Conservation (phyloP, 2,888 invertebrate genomes). For the Dorcus parallelipipedus region DNA sequence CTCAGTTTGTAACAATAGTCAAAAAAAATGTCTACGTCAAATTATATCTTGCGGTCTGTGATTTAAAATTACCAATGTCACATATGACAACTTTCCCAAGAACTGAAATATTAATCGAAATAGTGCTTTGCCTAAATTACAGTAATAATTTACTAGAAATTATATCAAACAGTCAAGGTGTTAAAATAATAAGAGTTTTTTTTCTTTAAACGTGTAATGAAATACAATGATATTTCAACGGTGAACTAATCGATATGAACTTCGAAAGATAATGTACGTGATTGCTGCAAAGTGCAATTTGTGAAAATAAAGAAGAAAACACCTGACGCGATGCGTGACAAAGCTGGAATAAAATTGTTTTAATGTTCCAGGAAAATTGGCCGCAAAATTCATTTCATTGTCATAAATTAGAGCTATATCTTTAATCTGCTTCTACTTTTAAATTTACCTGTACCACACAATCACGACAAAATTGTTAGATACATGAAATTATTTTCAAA, state of each 20-base stretch:
- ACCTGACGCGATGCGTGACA: slow-evolving; percentile 17
- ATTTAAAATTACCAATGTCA: neutral
- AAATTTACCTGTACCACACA: slow-evolving; percentile 9
- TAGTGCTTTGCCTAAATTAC: neutral
- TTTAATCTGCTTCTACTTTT: slow-evolving; percentile 14
- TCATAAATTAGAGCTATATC: slow-evolving; percentile 18
- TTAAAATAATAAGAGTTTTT: neutral
- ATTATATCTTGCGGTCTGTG: neutral
- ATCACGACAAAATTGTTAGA: slow-evolving; percentile 6
- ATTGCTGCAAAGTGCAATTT: slow-evolving; percentile 9
- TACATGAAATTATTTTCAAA: neutral
- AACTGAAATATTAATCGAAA: neutral
- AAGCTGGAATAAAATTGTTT: slow-evolving; percentile 18
- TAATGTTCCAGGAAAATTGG: slow-evolving; percentile 20
- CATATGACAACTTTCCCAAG: slow-evolving; percentile 1
- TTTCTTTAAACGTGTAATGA: neutral
- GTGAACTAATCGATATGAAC: slow-evolving; percentile 5
- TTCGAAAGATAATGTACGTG: slow-evolving; percentile 7
- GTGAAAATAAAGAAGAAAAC: slow-evolving; percentile 7
- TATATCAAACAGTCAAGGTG: neutral
- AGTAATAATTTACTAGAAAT: slow-evolving; percentile 1
- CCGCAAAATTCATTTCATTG: slow-evolving; percentile 19
- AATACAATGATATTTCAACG: neutral
- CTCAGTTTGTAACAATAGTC: neutral
- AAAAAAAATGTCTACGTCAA: neutral